phyloP scores from a whole-genome alignment of 2,113 vertebrate genomes.

The Epinephelus lanceolatus region DNA sequence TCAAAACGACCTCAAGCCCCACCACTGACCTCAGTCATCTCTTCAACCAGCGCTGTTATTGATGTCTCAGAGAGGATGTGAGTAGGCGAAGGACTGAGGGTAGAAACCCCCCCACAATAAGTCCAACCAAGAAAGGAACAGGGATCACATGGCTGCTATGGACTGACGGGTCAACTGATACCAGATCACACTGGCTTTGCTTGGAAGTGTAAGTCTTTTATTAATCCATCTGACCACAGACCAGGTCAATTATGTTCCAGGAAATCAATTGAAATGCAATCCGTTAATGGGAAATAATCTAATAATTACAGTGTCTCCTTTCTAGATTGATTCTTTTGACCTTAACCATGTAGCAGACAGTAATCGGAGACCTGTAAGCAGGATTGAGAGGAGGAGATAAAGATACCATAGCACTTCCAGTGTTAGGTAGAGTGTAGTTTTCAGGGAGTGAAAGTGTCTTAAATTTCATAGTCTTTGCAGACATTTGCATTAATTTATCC shows the following conservation, averaged over 20 bases:
- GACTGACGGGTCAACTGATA: slow-evolving; percentile 70
- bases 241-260: slow-evolving; percentile 30
- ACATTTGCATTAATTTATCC: too few relatives aligned
- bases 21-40: slow-evolving; percentile 1
- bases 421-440: slow-evolving; percentile 14
- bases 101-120: slow-evolving; percentile 21
- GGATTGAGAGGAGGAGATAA: neutral
- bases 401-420: slow-evolving; percentile 1
- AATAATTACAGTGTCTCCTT: slow-evolving; percentile 38
- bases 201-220: slow-evolving; percentile 74
- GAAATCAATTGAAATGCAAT: slow-evolving; percentile 61
- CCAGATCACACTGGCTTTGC: slow-evolving; percentile 55
- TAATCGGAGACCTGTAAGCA: slow-evolving; percentile 1
- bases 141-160: slow-evolving; percentile 60
- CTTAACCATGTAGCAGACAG: neutral
- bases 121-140: slow-evolving; percentile 18
- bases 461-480: too few relatives aligned
- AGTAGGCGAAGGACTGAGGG: slow-evolving; percentile 33
- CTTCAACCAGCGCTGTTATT: slow-evolving; percentile 3
- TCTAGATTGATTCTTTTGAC: slow-evolving; percentile 40
- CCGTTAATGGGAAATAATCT: slow-evolving; percentile 43
- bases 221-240: slow-evolving; percentile 47
- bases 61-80: slow-evolving; percentile 60
- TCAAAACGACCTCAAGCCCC: neutral
- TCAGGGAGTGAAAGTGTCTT: neutral